These are phyloP conservation scores for Anas platyrhynchos DNA, from an alignment of 2,113 vertebrate species.

Conservation along the genomic window DNA sequence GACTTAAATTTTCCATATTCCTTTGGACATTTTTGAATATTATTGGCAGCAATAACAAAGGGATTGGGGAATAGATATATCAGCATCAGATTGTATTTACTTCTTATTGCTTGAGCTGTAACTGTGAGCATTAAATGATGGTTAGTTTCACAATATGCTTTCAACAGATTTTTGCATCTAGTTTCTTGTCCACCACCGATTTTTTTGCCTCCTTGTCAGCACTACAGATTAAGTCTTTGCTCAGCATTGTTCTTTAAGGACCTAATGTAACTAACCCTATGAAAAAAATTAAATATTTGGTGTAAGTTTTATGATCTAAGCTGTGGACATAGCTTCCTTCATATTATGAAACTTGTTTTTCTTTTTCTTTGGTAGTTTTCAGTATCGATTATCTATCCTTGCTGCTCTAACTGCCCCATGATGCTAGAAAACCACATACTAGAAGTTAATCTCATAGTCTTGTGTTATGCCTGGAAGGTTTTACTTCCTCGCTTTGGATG, in stretches of 20 bases:
- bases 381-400: background rate
- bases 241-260: slow-evolving; percentile 32
- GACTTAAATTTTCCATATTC: slow-evolving; percentile 46
- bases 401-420: background rate
- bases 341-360: background rate
- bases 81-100: background rate
- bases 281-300: slow-evolving; percentile 48
- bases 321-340: background rate
- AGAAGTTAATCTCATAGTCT: background rate
- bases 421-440: background rate
- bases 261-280: slow-evolving; percentile 42
- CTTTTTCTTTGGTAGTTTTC: background rate
- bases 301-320: background rate
- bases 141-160: slow-evolving; percentile 28
- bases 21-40: slow-evolving; percentile 39
- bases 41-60: slow-evolving; percentile 24
- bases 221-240: background rate
- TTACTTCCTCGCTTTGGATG: background rate
- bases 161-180: slow-evolving; percentile 22
- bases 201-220: slow-evolving; percentile 41
- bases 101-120: background rate
- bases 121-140: background rate
- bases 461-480: background rate
- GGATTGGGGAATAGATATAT: background rate
- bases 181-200: slow-evolving; percentile 31